A percentile compares a stretch with the other conserved stretches of the same genome.
These are phyloP conservation scores for Malacosoma neustria DNA, from an alignment of 2,888 invertebrate species.

Conservation along the genomic window DNA sequence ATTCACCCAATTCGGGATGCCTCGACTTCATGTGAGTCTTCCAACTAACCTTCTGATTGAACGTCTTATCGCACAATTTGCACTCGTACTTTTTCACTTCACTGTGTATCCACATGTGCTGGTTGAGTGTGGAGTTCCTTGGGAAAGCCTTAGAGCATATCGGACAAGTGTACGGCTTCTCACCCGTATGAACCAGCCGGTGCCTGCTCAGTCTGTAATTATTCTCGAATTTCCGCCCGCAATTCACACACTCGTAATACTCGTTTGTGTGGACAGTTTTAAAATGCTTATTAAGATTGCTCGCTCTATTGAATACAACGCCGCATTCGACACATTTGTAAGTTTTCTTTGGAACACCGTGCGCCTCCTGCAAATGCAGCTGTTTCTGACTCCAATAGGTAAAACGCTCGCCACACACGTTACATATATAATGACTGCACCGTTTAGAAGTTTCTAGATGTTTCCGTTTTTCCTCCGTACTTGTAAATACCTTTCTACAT, in stretches of 20 bases:
- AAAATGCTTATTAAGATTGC: constrained; percentile 34
- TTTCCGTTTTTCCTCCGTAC: constrained; percentile 29
- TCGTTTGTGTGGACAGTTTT: constrained; percentile 36
- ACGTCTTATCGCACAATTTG: constrained; percentile 36
- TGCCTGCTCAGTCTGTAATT: constrained; percentile 58
- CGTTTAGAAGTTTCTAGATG: constrained; percentile 22
- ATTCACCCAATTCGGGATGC: constrained; percentile 34
- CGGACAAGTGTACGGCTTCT: constrained; percentile 56
- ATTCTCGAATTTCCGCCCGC: constrained; percentile 49
- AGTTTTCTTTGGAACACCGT: constrained; percentile 29
- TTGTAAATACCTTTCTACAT: constrained; percentile 32
- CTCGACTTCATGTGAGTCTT: constrained; percentile 51
- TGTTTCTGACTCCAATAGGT: constrained; percentile 26
- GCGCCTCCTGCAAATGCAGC: constrained; percentile 31
- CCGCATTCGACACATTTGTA: constrained; percentile 41
- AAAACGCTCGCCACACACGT: constrained; percentile 38
- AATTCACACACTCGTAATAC: constrained; percentile 32
- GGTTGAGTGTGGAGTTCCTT: constrained; percentile 40
- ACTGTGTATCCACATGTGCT: constrained; percentile 56
- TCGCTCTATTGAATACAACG: constrained; percentile 26
- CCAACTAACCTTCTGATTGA: constrained; percentile 41
- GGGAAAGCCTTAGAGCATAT: constrained; percentile 54
- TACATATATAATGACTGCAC: constrained; percentile 40
- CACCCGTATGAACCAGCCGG: constrained; percentile 56
- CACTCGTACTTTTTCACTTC: constrained; percentile 44